Base-by-base conservation (phyloP, 2,113 vertebrate species). In the Gymnarchus niloticus region DNA sequence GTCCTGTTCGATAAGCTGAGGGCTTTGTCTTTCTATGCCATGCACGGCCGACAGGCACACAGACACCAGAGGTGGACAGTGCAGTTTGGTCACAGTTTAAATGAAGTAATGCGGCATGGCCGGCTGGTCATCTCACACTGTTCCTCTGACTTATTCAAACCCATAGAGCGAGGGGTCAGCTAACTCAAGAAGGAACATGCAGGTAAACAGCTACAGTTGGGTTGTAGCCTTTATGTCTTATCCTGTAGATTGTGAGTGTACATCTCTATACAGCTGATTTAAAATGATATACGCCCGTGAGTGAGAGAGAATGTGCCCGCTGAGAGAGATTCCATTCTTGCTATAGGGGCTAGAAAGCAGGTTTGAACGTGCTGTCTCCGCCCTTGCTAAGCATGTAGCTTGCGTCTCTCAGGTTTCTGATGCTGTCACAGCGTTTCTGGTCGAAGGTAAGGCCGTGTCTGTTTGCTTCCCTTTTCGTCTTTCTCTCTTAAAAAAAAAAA, bases 1-100 rank as follows among this genome's bases (percentile, higher is more conserved):
- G 85, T 87, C 81, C 83, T 84, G 6, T 81, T 82, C 83, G 87
- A 88, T 86, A 87, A 88, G 81, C 7, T 78, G n/a, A 8, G 56
- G 56, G 52, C 44, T n/a, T 48, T 23, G 44, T 65, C 28, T 56
- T 10, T 56, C 7, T 10, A 54, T 48, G 76, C 33, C 1, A 48
- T 48, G 76, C 3, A 2, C 56, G n/a, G 8, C 46, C 6, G 76
- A n/a, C 46, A 73, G 37, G 25, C 48, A 25, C 85, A 56, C 14
- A 61, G 17, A 10, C 85, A 49, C 33, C 46, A 56, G 46, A 6
- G 54, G 7, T 2, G 33, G 56, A 7, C 54, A 41, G 65, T 5
- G 65, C 12, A 25, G 33, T 37, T 37, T 1, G 14, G 1, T 25
- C 65, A 19, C 61, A 69, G 28, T 37, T 41, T 10, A 37, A n/a